A percentile compares a stretch with the other conserved stretches of the same genome.
Conservation (phyloP, 2,888 invertebrate genomes). For the Rhingia campestris region DNA sequence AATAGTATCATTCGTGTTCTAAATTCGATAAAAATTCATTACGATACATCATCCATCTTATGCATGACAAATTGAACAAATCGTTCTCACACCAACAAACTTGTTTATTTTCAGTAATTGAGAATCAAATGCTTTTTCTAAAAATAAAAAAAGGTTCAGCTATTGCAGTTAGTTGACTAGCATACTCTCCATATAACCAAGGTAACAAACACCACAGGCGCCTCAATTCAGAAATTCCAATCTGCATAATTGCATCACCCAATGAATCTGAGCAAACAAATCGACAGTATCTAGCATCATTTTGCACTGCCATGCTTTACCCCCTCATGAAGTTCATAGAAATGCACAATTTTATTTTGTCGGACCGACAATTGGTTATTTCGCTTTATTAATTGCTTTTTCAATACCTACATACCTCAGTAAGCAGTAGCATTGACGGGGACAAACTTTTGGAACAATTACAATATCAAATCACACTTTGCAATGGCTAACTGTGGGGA, state of each 20-base stretch:
- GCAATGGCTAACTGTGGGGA: conserved; percentile 16
- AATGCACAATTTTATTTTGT: conserved; percentile 14
- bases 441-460: conserved; percentile 55
- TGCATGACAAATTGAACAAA: no score
- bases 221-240: conserved; percentile 30
- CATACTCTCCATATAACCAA: conserved; percentile 5
- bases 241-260: conserved; percentile 42
- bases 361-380: conserved; percentile 16
- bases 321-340: neutral
- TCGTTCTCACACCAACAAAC: no score
- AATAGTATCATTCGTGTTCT: no score
- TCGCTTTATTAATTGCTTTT: conserved; percentile 57
- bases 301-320: neutral
- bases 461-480: conserved; percentile 59
- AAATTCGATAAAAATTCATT: no score
- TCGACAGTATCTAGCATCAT: neutral
- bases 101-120: no score
- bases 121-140: neutral
- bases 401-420: conserved; percentile 48
- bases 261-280: conserved; percentile 33
- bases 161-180: conserved; percentile 19
- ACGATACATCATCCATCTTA: no score
- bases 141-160: neutral
- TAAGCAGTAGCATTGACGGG: neutral
- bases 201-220: conserved; percentile 29